These are phyloP conservation scores for Syngnathus typhle DNA, from an alignment of 2,113 vertebrate species.

Conservation along the genomic window DNA sequence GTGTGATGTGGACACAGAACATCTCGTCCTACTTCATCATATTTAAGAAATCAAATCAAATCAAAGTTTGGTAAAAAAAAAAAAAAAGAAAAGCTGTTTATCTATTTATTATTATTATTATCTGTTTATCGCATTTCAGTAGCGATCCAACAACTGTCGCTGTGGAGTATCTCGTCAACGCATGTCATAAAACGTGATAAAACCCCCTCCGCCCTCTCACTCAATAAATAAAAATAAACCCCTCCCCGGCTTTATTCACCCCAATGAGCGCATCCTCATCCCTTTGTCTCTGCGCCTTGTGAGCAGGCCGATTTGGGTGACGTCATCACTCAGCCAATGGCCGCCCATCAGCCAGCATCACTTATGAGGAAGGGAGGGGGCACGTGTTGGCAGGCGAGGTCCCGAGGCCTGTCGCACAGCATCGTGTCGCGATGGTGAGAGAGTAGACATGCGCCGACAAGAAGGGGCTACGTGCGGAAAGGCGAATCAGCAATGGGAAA, in stretches of 20 bases:
- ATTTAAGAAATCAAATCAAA: neutral
- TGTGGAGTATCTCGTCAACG: neutral
- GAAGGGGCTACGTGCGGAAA: slow-evolving; percentile 12
- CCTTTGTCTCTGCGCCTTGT: slow-evolving; percentile 43
- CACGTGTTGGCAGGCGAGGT: slow-evolving; percentile 55
- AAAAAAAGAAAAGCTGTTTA: neutral
- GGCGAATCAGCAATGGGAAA: slow-evolving; percentile 5
- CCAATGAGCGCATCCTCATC: slow-evolving; percentile 22
- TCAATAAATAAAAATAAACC: neutral
- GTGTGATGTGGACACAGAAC: slow-evolving; percentile 35
- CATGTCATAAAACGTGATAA: slow-evolving; percentile 3
- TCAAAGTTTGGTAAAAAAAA: neutral
- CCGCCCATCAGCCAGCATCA: slow-evolving; percentile 22
- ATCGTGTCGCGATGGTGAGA: slow-evolving; percentile 52
- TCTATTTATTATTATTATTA: too few species aligned
- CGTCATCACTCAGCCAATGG: slow-evolving; percentile 50
- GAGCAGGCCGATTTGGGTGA: slow-evolving; percentile 45
- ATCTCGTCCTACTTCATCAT: slow-evolving; percentile 24
- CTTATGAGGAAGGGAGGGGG: slow-evolving; percentile 18
- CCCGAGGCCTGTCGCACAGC: slow-evolving; percentile 46
- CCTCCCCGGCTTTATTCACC: slow-evolving; percentile 20
- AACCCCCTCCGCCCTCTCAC: neutral
- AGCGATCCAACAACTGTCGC: neutral
- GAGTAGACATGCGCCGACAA: slow-evolving; percentile 36
- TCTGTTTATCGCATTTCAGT: neutral